phyloP scores from a whole-genome alignment of 2,797 vertebrate genomes.

The Sylvia borin region DNA sequence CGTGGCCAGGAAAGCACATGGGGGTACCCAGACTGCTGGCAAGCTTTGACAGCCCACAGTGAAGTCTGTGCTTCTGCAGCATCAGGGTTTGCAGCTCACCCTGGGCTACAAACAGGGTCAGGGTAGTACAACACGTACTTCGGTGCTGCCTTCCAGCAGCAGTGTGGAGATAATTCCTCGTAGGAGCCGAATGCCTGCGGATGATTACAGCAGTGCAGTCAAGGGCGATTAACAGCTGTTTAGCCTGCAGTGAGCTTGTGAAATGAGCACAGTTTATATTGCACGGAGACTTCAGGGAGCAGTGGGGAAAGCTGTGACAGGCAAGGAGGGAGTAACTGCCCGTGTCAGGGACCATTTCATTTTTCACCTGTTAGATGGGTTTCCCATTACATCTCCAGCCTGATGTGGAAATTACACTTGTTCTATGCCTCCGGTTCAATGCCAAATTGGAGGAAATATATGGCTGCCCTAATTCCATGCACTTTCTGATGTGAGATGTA shows the following conservation, averaged over 20 bases:
- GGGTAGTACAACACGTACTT: neutral
- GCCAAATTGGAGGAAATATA: conserved; percentile 35
- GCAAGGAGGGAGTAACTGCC: conserved; percentile 10
- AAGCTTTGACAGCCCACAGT: neutral
- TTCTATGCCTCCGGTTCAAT: neutral
- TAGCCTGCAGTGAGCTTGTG: neutral
- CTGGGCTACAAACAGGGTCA: neutral
- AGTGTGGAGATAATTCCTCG: rapidly evolving
- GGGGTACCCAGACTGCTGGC: too few relatives aligned
- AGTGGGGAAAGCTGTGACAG: neutral
- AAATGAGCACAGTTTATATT: conserved; percentile 4
- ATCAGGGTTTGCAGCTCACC: neutral
- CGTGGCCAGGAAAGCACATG: rapidly evolving
- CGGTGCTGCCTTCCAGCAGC: neutral
- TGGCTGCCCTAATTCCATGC: neutral
- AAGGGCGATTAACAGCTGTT: neutral
- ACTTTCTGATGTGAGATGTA: neutral
- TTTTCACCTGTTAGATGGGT: conserved; percentile 43
- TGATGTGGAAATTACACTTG: neutral
- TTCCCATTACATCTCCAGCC: conserved; percentile 24
- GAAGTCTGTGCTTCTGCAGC: neutral
- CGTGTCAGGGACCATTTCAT: neutral
- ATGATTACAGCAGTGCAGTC: neutral
- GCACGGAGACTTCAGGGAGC: neutral
- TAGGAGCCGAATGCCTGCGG: neutral